Evolutionary conservation across 2,888 invertebrate species (phyloP).

Genomic region (Catocala fraxini): DNA sequence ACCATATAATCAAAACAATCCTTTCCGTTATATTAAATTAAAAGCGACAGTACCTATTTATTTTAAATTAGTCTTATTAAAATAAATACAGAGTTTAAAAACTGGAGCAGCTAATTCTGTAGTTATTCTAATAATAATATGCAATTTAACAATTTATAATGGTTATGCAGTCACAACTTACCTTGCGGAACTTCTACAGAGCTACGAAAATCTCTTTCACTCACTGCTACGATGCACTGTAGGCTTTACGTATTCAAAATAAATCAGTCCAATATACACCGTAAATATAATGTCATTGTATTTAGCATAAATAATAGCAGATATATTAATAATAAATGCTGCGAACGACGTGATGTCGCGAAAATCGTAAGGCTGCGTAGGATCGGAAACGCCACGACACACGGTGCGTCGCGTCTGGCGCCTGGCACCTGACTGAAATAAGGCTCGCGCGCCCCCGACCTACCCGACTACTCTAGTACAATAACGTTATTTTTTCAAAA

Average conservation of each 20-base stretch:
- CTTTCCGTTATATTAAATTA: too few species aligned
- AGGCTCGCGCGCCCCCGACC: constrained; percentile 85
- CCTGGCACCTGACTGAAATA: constrained; percentile 84
- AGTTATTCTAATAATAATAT: neutral
- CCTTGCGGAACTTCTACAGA: constrained; percentile 66
- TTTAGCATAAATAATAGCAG: constrained; percentile 21
- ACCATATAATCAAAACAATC: too few species aligned
- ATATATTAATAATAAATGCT: constrained; percentile 28
- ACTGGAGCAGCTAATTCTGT: too few species aligned
- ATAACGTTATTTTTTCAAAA: constrained; percentile 81
- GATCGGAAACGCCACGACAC: constrained; percentile 56
- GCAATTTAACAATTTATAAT: constrained; percentile 1
- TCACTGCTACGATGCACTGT: constrained; percentile 69
- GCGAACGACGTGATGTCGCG: constrained; percentile 51
- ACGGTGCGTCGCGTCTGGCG: constrained; percentile 80
- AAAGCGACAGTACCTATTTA: too few species aligned
- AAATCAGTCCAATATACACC: constrained; percentile 46
- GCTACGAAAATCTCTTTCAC: constrained; percentile 65
- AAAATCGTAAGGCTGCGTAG: constrained; percentile 67
- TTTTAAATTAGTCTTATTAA: neutral
- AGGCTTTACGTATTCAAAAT: constrained; percentile 29
- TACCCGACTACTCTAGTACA: constrained; percentile 80
- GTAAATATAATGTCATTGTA: constrained; percentile 41
- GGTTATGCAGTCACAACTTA: constrained; percentile 50
- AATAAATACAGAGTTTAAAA: neutral